phyloP scores from a whole-genome alignment of 2,888 invertebrate genomes.

The Nomada hirtipes region DNA sequence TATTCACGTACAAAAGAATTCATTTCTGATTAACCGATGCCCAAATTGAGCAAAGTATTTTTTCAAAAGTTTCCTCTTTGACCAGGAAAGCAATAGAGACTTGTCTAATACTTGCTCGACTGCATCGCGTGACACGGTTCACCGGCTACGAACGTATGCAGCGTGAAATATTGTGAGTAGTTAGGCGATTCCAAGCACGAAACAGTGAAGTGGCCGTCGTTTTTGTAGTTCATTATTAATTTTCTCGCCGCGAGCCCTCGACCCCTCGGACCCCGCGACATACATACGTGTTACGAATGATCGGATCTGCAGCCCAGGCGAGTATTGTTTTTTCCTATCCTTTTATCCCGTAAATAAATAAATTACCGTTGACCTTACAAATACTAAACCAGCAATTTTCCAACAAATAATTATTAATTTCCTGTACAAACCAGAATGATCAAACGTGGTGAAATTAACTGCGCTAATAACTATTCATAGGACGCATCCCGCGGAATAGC shows the following conservation, averaged over 20 bases:
- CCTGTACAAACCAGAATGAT: too few species aligned
- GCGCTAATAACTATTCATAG: too few species aligned
- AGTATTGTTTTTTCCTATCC: slow-evolving; percentile 1
- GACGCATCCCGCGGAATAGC: too few species aligned
- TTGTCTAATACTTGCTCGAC: slow-evolving; percentile 73
- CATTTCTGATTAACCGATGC: not conserved
- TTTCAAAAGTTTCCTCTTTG: slow-evolving; percentile 15
- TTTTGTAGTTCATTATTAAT: slow-evolving; percentile 71
- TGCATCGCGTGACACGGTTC: slow-evolving; percentile 76
- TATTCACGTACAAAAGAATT: not conserved
- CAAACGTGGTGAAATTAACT: too few species aligned
- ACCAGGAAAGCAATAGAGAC: slow-evolving; percentile 53
- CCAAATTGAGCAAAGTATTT: slow-evolving; percentile 20
- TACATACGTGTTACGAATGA: slow-evolving; percentile 17
- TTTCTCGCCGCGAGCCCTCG: slow-evolving; percentile 60
- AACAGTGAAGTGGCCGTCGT: slow-evolving; percentile 58
- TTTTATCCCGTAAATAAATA: too few species aligned
- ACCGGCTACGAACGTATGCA: slow-evolving; percentile 60
- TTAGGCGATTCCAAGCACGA: slow-evolving; percentile 71
- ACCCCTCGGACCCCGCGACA: slow-evolving; percentile 38
- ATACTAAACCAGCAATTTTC: too few species aligned
- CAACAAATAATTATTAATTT: too few species aligned
- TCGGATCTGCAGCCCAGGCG: slow-evolving; percentile 14
- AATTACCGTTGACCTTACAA: too few species aligned
- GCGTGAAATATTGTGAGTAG: slow-evolving; percentile 75